These are phyloP conservation scores for Aphaenogaster floridana DNA, from an alignment of 1,140 invertebrate species.

Conservation along the genomic window DNA sequence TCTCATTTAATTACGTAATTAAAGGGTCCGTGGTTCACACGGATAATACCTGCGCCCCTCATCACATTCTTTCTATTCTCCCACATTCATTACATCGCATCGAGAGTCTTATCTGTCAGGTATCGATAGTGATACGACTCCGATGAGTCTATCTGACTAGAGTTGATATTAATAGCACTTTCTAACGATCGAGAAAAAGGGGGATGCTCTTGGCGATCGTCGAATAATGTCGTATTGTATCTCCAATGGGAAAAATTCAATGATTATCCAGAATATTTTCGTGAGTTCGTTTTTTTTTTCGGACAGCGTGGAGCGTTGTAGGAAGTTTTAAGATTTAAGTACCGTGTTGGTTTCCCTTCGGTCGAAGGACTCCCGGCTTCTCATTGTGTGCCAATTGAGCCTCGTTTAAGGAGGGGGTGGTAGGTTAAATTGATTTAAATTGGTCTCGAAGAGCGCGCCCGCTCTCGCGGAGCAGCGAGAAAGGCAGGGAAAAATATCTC, in stretches of 20 bases:
- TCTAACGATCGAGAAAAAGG: slow-evolving; percentile 13
- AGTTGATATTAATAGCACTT: slow-evolving; percentile 29
- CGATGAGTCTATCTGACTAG: not conserved
- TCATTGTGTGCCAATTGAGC: slow-evolving; percentile 84
- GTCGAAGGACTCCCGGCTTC: slow-evolving; percentile 75
- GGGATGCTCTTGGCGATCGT: slow-evolving; percentile 21
- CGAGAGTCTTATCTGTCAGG: slow-evolving; percentile 75
- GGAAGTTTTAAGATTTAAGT: slow-evolving; percentile 74
- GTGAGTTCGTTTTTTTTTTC: slow-evolving; percentile 11
- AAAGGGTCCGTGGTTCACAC: slow-evolving; percentile 62
- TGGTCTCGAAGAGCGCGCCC: slow-evolving; percentile 70
- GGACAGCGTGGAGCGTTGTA: not conserved
- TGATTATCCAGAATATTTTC: slow-evolving; percentile 7
- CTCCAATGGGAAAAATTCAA: not conserved
- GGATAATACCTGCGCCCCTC: slow-evolving; percentile 64
- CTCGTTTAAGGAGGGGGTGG: slow-evolving; percentile 82
- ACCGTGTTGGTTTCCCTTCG: slow-evolving; percentile 56
- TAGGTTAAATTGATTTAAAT: slow-evolving; percentile 85
- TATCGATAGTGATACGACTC: slow-evolving; percentile 73
- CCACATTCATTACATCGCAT: slow-evolving; percentile 79
- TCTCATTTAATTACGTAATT: slow-evolving; percentile 58
- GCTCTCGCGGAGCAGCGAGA: slow-evolving; percentile 42
- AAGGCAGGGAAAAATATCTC: slow-evolving; percentile 68
- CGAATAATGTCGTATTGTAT: slow-evolving; percentile 48
- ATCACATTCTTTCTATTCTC: slow-evolving; percentile 68